These are phyloP conservation scores for Stenotaenia linearis DNA, from an alignment of 2,888 invertebrate genomes.

Conservation along the genomic window DNA sequence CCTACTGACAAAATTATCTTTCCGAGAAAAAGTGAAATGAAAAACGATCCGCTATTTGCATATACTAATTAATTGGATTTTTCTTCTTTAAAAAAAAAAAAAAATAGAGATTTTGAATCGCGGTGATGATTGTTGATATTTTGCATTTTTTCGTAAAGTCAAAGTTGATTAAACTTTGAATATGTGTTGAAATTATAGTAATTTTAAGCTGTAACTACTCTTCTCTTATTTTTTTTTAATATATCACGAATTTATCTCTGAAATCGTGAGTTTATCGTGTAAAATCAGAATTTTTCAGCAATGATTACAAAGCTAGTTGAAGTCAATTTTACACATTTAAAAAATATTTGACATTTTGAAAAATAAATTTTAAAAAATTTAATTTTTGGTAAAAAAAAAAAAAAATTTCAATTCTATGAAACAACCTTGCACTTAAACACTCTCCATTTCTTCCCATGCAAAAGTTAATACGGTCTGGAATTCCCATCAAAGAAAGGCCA, in stretches of 20 bases:
- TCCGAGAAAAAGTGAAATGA: neutral
- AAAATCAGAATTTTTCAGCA: neutral
- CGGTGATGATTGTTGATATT: neutral
- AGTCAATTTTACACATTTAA: neutral
- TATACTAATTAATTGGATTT: neutral
- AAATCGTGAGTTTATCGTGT: slow-evolving; percentile 11
- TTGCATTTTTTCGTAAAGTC: neutral
- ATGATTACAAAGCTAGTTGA: neutral
- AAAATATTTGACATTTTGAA: neutral
- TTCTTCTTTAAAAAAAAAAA: neutral
- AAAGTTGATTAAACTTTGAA: slow-evolving; percentile 14
- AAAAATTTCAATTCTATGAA: too few species aligned
- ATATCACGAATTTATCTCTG: slow-evolving; percentile 10
- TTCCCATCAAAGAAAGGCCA: neutral
- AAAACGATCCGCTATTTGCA: neutral
- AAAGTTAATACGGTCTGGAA: neutral
- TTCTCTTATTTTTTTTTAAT: neutral
- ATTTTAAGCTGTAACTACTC: neutral
- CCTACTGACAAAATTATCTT: slow-evolving; percentile 12
- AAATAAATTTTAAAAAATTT: too few species aligned
- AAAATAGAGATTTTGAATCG: too few species aligned
- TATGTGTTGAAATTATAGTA: neutral
- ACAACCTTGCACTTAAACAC: neutral
- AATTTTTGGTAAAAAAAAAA: too few species aligned
- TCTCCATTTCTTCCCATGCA: slow-evolving; percentile 1